Conservation (phyloP, 2,113 vertebrate genomes). For the Aegithalos caudatus region DNA sequence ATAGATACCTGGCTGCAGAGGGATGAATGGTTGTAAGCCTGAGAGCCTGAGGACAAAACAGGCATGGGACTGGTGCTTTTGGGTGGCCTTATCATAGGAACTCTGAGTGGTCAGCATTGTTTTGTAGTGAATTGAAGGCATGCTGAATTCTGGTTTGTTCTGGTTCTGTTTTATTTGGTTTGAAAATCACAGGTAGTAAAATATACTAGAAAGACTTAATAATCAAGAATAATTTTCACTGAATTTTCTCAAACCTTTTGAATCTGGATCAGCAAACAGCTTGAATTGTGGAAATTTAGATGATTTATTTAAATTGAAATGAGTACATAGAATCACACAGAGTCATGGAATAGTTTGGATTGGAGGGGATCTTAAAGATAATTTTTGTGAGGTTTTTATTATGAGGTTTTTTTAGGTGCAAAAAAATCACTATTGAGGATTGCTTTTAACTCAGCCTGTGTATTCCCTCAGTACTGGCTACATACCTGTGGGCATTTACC, state of each 20-base stretch:
- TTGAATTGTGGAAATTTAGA: neutral
- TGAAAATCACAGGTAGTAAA: neutral
- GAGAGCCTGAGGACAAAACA: neutral
- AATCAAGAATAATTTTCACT: neutral
- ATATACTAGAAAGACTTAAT: neutral
- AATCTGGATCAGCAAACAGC: neutral
- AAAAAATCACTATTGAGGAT: neutral
- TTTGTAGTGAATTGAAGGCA: neutral
- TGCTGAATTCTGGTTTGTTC: neutral
- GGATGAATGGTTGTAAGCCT: neutral
- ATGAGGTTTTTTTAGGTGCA: neutral
- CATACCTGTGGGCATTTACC: neutral
- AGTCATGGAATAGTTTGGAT: neutral
- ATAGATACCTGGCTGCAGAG: neutral
- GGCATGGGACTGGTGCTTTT: neutral
- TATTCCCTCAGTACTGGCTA: neutral
- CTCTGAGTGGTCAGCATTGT: neutral
- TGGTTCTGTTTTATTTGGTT: neutral
- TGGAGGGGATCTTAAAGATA: neutral
- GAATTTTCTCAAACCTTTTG: neutral
- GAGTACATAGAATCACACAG: neutral
- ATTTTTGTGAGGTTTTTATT: neutral
- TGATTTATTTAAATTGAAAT: neutral
- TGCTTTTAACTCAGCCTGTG: neutral
- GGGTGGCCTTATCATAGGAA: neutral